Evolutionary conservation across 2,888 invertebrate genomes (phyloP), one percentile per base, ranked within the genome.

Genomic region (Drosophila pullipes): DNA sequence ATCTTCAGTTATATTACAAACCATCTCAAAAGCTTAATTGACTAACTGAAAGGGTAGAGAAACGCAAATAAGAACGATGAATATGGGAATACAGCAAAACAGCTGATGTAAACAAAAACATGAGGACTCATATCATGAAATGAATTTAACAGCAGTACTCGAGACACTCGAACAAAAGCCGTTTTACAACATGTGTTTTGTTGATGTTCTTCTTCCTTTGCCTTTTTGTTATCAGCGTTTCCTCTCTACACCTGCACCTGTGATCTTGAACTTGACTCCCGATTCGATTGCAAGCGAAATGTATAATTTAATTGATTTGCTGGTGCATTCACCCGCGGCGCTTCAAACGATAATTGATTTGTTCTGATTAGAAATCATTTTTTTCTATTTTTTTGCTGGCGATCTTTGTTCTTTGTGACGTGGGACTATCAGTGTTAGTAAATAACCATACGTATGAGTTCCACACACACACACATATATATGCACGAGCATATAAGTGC

Each of bases 401-500:
- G 31, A 63, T 74, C 84, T 82, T 84, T 86, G 86, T 86, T 86
- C 69, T 61, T 41, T 66, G 67, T 83, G 85, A 80, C 73, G 83
- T 83, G 75, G 55, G 52, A 65, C 81, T 72, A 83, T 85, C 76
- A 74, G 66, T 67, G 31, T 67, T 72, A 66, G 16, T 25, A 16
- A 25, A 25, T 47, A 47, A 47, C 16, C 4, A 47, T 25, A 9
- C 2, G 47, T 4, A 25, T 25, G 47, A 1, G 16, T 25, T 25
- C 2, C 47, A 28, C 47, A 25, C 16, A 4, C 16, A 7, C 13
- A 16, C 13, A 47, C 16, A 47, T 9, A 16, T 9, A 25, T 47
- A 28, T 22, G 7, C 6, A 49, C 37, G 44, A 35, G 62, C 37
- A n/a, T 62, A 55, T 52, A 69, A 75, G 71, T 69, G 71, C 63